Base-by-base conservation (phyloP, 2,888 invertebrate genomes). In the Napeogenes inachia region DNA sequence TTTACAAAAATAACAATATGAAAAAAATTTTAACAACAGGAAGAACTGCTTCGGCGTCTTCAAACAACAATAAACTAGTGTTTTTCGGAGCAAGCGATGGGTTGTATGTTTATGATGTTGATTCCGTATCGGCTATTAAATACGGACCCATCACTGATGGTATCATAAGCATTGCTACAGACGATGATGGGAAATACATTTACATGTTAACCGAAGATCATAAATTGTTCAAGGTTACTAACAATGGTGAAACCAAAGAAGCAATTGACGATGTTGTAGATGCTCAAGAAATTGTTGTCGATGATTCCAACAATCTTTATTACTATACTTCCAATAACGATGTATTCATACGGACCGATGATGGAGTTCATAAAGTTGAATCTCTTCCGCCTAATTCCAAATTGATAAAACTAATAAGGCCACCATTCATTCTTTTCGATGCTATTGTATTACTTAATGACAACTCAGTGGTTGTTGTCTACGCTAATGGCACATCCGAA, bases 51-150 rank as follows among this genome's bases (percentile, higher is more conserved):
- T 71, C 78, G 3, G 77, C 79, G 1, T 69, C 73, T 3, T 70
- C 66, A 32, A 78, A 77, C 32, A 70, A 74, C 0, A 74, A 72
- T 0, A 77, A 74, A 56, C 62, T 66, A 1, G 81, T 69, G 4
- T 82, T 73, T 64, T 76, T 85, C 4, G 84, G 73, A n/a, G 78
- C 84, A 0, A 71, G 70, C 42, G 81, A 82, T 12, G 85, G 84
- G 4, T 61, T 85, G 8, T 85, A 84, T 60, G 21, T 56, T 0
- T 84, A 78, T 69, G 76, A 81, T 33, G 54, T 54, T 12, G 42
- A 64, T 8, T 59, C 64, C 0, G 50, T 68, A 10, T 61, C 67
- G 4, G 70, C 70, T 21, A 66, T 66, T 1, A 75, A 75, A 57
- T 75, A 71, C 35, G 75, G 77, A 32, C 57, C 71, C 8, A 53